These are phyloP conservation scores for Pantherophis alleghaniensis DNA, from an alignment of 2,797 vertebrate genomes.

Conservation along the genomic window DNA sequence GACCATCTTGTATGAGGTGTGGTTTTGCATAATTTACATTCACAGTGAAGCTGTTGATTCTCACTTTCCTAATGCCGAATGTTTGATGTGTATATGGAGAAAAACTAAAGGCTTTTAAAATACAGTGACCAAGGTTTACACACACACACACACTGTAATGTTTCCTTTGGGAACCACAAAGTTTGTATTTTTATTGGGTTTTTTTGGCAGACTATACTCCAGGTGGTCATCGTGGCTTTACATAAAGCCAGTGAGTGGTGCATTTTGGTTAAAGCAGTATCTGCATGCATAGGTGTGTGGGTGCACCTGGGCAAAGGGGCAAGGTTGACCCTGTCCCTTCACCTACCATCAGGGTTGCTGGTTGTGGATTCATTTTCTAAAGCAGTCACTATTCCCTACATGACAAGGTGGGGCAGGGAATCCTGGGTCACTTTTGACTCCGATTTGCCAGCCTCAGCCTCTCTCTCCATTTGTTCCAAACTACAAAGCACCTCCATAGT, in stretches of 20 bases:
- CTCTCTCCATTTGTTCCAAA: not conserved
- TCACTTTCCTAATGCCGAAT: not conserved
- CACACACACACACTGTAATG: constrained; percentile 1
- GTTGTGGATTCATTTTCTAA: not conserved
- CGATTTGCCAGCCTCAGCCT: constrained; percentile 1
- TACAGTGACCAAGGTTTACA: not conserved
- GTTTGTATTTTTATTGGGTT: constrained; percentile 38
- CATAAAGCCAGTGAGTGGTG: constrained; percentile 43
- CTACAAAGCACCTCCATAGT: constrained; percentile 36
- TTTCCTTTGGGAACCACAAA: constrained; percentile 6
- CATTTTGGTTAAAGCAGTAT: constrained; percentile 39
- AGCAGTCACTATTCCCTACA: not conserved
- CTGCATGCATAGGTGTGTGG: fast-evolving
- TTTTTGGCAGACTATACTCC: constrained; percentile 43
- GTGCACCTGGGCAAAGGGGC: not conserved
- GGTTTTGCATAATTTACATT: constrained; percentile 26
- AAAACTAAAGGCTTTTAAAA: constrained; percentile 9
- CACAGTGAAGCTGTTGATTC: constrained; percentile 6
- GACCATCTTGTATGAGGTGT: not conserved
- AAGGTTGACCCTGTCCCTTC: constrained; percentile 10
- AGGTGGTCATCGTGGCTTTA: constrained; percentile 43
- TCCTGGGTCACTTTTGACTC: constrained; percentile 37
- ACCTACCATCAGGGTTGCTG: constrained; percentile 10
- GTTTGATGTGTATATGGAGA: not conserved
- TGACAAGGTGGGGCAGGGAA: not conserved